phyloP scores from a whole-genome alignment of 2,888 invertebrate genomes.

The Oscheius sp. region DNA sequence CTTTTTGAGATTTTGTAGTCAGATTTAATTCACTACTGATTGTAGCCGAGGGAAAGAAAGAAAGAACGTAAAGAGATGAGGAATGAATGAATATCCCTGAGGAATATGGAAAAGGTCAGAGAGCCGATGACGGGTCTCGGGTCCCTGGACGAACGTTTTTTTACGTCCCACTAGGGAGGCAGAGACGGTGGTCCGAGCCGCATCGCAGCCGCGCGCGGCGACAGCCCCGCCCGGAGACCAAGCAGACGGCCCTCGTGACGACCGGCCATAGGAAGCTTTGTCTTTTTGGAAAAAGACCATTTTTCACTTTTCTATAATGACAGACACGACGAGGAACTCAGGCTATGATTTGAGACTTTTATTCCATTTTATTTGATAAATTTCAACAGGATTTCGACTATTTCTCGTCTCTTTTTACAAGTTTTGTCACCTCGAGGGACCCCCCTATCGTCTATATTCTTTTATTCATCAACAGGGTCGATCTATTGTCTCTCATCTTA shows the following conservation, averaged over 20 bases:
- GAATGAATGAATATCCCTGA: background rate
- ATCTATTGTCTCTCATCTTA: too few species aligned
- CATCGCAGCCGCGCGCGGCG: constrained; percentile 35
- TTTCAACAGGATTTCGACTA: too few species aligned
- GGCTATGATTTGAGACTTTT: too few species aligned
- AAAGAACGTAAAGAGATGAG: too few species aligned
- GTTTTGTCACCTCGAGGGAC: too few species aligned
- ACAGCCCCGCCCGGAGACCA: constrained; percentile 32
- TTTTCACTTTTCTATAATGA: too few species aligned
- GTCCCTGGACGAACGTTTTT: background rate
- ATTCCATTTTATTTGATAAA: background rate
- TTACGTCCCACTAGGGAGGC: constrained; percentile 8
- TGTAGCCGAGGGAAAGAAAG: too few species aligned
- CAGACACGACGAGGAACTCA: too few species aligned
- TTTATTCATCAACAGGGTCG: too few species aligned
- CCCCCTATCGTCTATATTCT: too few species aligned
- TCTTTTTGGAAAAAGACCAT: background rate
- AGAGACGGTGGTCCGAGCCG: constrained; percentile 42
- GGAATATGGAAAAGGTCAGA: background rate
- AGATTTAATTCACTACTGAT: background rate
- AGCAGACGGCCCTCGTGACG: constrained; percentile 35
- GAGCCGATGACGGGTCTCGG: background rate
- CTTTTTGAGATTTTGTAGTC: background rate
- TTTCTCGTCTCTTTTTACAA: too few species aligned
- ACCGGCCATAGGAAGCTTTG: constrained; percentile 25